These are phyloP conservation scores for Saccopteryx leptura DNA, from an alignment of 2,113 vertebrate genomes.

Conservation along the genomic window DNA sequence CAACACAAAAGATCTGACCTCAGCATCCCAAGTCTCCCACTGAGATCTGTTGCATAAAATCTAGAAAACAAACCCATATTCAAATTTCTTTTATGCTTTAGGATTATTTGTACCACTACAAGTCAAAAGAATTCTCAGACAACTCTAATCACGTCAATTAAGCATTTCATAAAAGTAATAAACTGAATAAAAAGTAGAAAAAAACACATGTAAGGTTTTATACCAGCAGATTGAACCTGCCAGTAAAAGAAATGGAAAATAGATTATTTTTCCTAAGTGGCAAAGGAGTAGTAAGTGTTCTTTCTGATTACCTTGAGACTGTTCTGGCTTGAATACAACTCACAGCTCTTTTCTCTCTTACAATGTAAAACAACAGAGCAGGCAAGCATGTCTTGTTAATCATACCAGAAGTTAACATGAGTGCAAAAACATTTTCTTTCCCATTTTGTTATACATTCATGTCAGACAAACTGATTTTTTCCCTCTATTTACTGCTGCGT, in stretches of 20 bases:
- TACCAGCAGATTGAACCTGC: background rate
- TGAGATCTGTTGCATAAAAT: slow-evolving; percentile 35
- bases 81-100: slow-evolving; percentile 1
- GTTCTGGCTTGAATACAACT: background rate
- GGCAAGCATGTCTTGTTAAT: background rate
- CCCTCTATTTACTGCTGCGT: background rate
- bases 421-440: slow-evolving; percentile 6
- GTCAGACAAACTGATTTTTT: background rate
- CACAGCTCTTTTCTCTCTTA: background rate
- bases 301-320: background rate
- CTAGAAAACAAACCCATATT: background rate
- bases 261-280: background rate
- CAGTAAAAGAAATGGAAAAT: slow-evolving; percentile 32
- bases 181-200: slow-evolving; percentile 15
- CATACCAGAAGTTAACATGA: background rate
- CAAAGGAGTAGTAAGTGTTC: background rate
- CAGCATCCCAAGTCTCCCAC: slow-evolving; percentile 36
- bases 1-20: slow-evolving; percentile 57
- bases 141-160: slow-evolving; percentile 23
- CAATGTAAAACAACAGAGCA: background rate
- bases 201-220: slow-evolving; percentile 13
- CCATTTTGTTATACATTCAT: background rate
- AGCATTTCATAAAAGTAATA: slow-evolving; percentile 28
- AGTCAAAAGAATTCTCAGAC: slow-evolving; percentile 43
- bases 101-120: background rate